phyloP scores from a whole-genome alignment of 2,113 vertebrate species.

The Sturnira hondurensis region DNA sequence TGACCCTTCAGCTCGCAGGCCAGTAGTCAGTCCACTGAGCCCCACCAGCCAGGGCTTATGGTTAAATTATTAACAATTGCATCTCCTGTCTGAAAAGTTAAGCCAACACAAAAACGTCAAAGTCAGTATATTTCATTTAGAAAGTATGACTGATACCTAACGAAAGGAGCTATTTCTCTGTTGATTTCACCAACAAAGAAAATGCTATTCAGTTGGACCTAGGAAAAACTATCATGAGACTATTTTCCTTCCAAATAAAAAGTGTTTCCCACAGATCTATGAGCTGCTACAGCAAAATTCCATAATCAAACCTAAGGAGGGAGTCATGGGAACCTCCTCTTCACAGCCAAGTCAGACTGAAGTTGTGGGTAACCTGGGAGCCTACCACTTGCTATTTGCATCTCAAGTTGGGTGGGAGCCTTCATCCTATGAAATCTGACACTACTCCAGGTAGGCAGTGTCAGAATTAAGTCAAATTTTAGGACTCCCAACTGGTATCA shows the following conservation, averaged over 20 bases:
- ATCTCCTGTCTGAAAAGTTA: not conserved
- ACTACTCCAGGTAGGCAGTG: not conserved
- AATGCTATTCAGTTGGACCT: not conserved
- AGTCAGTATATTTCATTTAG: not conserved
- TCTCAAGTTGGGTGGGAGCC: too few species aligned
- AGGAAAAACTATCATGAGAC: not conserved
- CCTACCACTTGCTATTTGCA: not conserved
- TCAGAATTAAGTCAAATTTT: not conserved
- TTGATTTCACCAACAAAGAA: not conserved
- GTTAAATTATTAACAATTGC: not conserved
- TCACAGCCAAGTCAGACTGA: not conserved
- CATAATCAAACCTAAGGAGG: not conserved
- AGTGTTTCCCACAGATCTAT: not conserved
- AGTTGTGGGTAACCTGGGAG: not conserved
- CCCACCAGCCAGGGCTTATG: not conserved
- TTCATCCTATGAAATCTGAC: not conserved
- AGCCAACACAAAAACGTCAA: not conserved
- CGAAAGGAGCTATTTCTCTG: too few species aligned
- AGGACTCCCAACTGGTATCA: not conserved
- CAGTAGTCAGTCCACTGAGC: too few species aligned
- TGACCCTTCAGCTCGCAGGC: too few species aligned
- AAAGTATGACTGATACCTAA: not conserved
- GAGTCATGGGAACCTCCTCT: not conserved
- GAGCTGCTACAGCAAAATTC: not conserved
- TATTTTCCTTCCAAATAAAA: constrained; percentile 1